Evolutionary conservation across 1,140 invertebrate genomes (phyloP).

Genomic region (Zaprionus inermis): DNA sequence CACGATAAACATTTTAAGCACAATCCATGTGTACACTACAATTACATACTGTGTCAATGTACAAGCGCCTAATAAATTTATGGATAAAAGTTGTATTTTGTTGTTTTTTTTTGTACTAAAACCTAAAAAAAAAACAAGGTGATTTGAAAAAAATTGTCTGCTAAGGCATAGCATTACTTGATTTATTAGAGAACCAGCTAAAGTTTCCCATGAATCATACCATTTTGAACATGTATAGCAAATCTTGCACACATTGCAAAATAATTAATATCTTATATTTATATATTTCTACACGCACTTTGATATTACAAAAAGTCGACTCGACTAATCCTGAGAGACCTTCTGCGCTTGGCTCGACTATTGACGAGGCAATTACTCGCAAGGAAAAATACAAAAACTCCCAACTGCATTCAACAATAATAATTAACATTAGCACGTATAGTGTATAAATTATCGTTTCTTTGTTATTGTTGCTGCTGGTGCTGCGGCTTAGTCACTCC

Average conservation of each 20-base stretch:
- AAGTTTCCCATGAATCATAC: not conserved
- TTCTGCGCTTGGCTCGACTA: slow-evolving; percentile 18
- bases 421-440: slow-evolving; percentile 33
- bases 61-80: slow-evolving; percentile 1
- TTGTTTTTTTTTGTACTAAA: not conserved
- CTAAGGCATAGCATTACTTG: not conserved
- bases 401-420: slow-evolving; percentile 31
- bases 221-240: not conserved
- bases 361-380: slow-evolving; percentile 3
- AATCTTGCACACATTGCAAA: no score
- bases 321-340: slow-evolving; percentile 24
- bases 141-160: not conserved
- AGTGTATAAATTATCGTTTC: slow-evolving; percentile 26
- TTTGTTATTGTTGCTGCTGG: slow-evolving; percentile 22
- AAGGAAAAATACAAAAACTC: slow-evolving; percentile 15
- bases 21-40: not conserved
- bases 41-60: not conserved
- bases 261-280: not conserved
- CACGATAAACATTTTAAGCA: not conserved
- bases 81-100: not conserved
- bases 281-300: not conserved
- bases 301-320: not conserved
- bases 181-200: not conserved
- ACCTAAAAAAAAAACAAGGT: not conserved
- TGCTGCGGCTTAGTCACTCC: slow-evolving; percentile 19